phyloP scores from a whole-genome alignment of 1,140 invertebrate genomes.

The Magallana gigas region DNA sequence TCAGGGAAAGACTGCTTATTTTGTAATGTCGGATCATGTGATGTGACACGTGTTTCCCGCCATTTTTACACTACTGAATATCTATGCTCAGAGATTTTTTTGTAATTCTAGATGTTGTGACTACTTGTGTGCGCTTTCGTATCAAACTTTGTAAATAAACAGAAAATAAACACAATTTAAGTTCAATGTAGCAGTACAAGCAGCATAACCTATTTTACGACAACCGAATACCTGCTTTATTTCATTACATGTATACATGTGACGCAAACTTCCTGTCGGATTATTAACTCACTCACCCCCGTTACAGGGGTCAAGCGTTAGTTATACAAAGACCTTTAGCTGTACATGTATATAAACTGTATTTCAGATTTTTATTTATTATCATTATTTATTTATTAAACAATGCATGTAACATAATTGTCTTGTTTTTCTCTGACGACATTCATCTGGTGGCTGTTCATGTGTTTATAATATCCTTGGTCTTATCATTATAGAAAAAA shows the following conservation, averaged over 20 bases:
- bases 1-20: conserved; percentile 48
- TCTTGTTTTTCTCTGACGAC: conserved; percentile 10
- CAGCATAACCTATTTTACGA: too few species aligned
- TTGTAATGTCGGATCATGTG: conserved; percentile 14
- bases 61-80: conserved; percentile 21
- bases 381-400: conserved; percentile 38
- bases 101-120: conserved; percentile 34
- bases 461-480: background rate
- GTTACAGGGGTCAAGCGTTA: background rate
- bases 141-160: background rate
- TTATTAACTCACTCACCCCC: background rate
- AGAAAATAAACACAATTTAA: too few species aligned
- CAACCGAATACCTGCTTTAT: too few species aligned
- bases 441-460: background rate
- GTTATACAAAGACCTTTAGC: conserved; percentile 16
- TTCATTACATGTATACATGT: too few species aligned
- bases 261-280: background rate
- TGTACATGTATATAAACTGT: conserved; percentile 19
- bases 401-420: conserved; percentile 36
- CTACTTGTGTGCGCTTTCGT: conserved; percentile 15
- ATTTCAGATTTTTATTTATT: conserved; percentile 37
- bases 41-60: background rate
- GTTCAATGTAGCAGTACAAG: too few species aligned
- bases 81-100: conserved; percentile 26
- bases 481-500: background rate